phyloP scores from a whole-genome alignment of 35 echinoderm and acorn worm genomes.

The Stichopus chloronotus region DNA sequence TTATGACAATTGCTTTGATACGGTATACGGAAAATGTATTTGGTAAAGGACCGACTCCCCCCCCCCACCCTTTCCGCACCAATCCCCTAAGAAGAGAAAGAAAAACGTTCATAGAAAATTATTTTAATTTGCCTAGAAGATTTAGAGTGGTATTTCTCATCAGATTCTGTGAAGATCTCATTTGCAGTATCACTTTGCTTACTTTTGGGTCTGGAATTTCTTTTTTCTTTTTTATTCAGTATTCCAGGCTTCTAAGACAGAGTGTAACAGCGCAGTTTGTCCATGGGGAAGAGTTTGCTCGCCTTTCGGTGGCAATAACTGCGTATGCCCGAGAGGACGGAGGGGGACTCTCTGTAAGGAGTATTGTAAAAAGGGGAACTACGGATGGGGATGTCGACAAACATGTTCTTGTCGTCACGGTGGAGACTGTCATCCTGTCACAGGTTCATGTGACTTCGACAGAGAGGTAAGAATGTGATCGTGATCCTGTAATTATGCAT shows the following conservation, averaged over 20 bases:
- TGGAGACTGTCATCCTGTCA: neutral
- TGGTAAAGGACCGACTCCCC: too few relatives aligned
- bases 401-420: neutral
- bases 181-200: too few relatives aligned
- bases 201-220: too few relatives aligned
- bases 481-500: neutral
- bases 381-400: constrained; percentile 35
- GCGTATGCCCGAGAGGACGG: constrained; percentile 32
- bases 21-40: too few relatives aligned
- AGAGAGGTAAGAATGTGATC: neutral
- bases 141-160: too few relatives aligned
- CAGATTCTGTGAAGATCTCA: too few relatives aligned
- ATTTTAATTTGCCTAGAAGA: too few relatives aligned
- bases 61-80: too few relatives aligned
- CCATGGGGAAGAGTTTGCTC: constrained; percentile 18
- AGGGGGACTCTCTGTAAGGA: constrained; percentile 5
- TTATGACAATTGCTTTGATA: too few relatives aligned
- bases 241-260: neutral
- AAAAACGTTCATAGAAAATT: too few relatives aligned
- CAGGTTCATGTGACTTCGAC: constrained; percentile 39
- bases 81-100: too few relatives aligned
- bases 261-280: neutral
- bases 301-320: neutral
- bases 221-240: neutral
- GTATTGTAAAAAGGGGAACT: constrained; percentile 27